These are phyloP conservation scores for Anoplopoma fimbria DNA, from an alignment of 2,113 vertebrate genomes.

Conservation along the genomic window DNA sequence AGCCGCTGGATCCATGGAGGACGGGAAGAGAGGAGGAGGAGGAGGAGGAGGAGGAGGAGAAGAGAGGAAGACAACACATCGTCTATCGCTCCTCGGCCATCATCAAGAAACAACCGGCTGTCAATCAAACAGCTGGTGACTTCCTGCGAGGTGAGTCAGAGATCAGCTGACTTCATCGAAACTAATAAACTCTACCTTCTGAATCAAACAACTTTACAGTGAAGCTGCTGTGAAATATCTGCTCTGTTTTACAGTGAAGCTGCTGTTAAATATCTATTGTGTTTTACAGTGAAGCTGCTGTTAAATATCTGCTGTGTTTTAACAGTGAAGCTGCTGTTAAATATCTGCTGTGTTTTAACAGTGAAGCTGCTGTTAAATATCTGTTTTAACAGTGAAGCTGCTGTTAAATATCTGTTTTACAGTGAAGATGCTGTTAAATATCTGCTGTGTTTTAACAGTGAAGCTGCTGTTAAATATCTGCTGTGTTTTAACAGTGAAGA, in stretches of 20 bases:
- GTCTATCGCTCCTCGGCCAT: constrained; percentile 69
- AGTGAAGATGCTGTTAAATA: too few species aligned
- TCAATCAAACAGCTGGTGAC: constrained; percentile 51
- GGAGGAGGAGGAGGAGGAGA: constrained; percentile 15
- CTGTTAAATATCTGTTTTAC: too few species aligned
- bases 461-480: background rate
- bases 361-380: background rate
- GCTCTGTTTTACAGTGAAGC: too few species aligned
- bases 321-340: too few species aligned
- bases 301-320: background rate
- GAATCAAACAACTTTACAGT: too few species aligned
- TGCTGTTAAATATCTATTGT: too few species aligned
- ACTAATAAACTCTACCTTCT: too few species aligned
- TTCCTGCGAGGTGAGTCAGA: constrained; percentile 60
- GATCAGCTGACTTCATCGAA: background rate
- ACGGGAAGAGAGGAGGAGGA: background rate
- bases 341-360: too few species aligned
- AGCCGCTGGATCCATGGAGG: constrained; percentile 49
- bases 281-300: background rate
- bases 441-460: background rate
- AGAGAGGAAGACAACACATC: constrained; percentile 44
- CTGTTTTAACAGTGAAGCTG: too few species aligned
- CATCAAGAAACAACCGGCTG: constrained; percentile 38
- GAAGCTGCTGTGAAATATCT: too few species aligned
- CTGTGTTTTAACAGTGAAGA: too few species aligned